These are phyloP conservation scores for Conops quadrifasciatus DNA, from an alignment of 2,888 invertebrate genomes.

Conservation along the genomic window DNA sequence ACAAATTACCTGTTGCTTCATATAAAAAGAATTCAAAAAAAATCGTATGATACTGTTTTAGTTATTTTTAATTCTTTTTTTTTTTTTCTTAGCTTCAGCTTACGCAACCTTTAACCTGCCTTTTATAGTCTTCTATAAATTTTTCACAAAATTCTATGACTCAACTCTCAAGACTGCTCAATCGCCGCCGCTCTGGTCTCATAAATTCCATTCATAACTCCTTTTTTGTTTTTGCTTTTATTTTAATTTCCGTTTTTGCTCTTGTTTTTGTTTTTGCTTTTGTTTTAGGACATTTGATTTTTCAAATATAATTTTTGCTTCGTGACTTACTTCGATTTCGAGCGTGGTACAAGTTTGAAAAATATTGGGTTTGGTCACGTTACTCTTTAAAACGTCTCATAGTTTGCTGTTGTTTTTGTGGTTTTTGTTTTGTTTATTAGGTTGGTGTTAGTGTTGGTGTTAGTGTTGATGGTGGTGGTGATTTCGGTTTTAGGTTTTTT, in stretches of 20 bases:
- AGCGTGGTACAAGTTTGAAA: neutral
- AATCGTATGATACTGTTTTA: too few relatives aligned
- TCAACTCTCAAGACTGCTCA: neutral
- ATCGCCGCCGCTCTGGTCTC: neutral
- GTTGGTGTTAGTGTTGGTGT: neutral
- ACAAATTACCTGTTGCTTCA: too few relatives aligned
- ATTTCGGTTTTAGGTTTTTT: neutral
- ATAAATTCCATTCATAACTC: slow-evolving; percentile 19
- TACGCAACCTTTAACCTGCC: neutral
- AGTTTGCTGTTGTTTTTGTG: neutral
- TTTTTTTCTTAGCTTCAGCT: neutral
- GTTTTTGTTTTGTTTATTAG: neutral
- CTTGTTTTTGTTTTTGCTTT: too few relatives aligned
- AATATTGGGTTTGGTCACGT: slow-evolving; percentile 21
- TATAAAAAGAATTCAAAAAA: too few relatives aligned
- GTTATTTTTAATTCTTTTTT: too few relatives aligned
- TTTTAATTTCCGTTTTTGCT: too few relatives aligned
- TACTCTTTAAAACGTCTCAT: neutral
- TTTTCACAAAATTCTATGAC: neutral
- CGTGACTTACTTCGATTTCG: slow-evolving; percentile 23
- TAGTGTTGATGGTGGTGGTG: slow-evolving; percentile 2
- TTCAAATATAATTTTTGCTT: slow-evolving; percentile 11
- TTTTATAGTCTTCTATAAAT: neutral
- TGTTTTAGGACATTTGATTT: too few relatives aligned
- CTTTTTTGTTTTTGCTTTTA: neutral